Evolutionary conservation across 2,797 vertebrate species (phyloP).

Genomic region (Acanthiza pusilla): DNA sequence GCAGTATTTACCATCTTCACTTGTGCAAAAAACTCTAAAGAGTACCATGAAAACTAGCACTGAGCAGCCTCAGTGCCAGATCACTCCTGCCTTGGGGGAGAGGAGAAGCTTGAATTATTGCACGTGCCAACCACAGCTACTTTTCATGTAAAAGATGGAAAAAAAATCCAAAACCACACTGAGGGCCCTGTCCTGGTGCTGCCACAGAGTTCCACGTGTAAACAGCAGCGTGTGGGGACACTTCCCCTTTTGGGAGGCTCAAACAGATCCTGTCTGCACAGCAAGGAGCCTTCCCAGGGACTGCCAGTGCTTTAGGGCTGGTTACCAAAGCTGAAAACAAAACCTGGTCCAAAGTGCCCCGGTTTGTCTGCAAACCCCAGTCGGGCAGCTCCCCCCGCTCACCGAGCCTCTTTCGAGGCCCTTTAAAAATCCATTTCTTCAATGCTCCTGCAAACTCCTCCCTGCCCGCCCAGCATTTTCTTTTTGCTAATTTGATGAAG

Average conservation of each 20-base stretch:
- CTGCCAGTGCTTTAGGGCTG: background rate
- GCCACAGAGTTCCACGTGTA: fast-evolving
- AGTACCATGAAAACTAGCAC: background rate
- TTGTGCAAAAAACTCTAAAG: background rate
- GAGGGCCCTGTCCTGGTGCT: background rate
- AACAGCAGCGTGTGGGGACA: background rate
- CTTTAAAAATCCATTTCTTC: constrained; percentile 40
- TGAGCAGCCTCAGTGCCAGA: background rate
- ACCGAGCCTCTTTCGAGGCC: background rate
- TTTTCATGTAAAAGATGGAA: background rate
- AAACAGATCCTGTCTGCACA: background rate
- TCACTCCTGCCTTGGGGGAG: background rate
- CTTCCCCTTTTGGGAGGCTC: background rate
- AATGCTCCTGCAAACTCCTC: constrained; percentile 5
- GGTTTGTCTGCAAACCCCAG: background rate
- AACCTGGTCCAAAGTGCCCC: background rate
- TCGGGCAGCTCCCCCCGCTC: background rate
- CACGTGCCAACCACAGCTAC: background rate
- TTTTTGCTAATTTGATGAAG: constrained; percentile 32
- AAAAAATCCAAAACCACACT: fast-evolving
- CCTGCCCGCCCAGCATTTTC: background rate
- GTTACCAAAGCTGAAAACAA: background rate
- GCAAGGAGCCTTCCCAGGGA: background rate
- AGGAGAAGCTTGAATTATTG: background rate
- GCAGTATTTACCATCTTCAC: background rate